Percentiles rank a stretch among this genome's conserved stretches.
phyloP scores from a whole-genome alignment of 2,888 invertebrate species.

The Syritta pipiens region DNA sequence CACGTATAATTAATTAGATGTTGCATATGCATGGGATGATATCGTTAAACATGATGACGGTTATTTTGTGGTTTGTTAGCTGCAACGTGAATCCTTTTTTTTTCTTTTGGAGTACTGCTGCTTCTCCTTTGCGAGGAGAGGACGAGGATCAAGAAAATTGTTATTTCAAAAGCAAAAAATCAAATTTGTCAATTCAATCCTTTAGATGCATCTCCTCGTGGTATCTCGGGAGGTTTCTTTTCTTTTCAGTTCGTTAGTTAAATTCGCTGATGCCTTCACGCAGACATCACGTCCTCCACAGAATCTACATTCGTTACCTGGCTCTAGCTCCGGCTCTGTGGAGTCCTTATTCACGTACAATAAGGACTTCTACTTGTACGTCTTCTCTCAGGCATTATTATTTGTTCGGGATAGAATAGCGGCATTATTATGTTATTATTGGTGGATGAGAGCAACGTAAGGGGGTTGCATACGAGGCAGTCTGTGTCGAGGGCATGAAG shows the following conservation, averaged over 20 bases:
- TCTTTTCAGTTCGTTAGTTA: constrained; percentile 67
- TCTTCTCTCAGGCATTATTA: constrained; percentile 50
- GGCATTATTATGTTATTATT: constrained; percentile 64
- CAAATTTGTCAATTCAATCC: constrained; percentile 65
- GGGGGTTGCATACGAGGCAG: not conserved
- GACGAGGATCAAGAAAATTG: not conserved
- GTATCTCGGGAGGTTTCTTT: constrained; percentile 45
- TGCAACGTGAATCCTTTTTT: constrained; percentile 55
- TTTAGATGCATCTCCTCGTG: constrained; percentile 58
- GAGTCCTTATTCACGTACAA: constrained; percentile 65
- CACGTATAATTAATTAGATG: constrained; percentile 69
- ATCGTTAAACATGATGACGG: constrained; percentile 56
- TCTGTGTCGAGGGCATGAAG: not conserved
- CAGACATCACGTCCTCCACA: constrained; percentile 64
- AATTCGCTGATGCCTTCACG: constrained; percentile 56
- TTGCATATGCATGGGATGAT: constrained; percentile 65
- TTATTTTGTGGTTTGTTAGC: constrained; percentile 70
- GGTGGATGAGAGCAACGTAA: not conserved
- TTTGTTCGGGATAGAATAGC: constrained; percentile 59
- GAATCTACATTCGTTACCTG: constrained; percentile 66
- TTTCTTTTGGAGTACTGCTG: constrained; percentile 22
- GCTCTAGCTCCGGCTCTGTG: constrained; percentile 22
- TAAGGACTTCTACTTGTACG: constrained; percentile 42
- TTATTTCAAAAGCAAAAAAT: constrained; percentile 30
- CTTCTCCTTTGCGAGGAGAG: constrained; percentile 7